Evolutionary conservation across 2,888 invertebrate species (phyloP).

Genomic region (Apamea crenata): DNA sequence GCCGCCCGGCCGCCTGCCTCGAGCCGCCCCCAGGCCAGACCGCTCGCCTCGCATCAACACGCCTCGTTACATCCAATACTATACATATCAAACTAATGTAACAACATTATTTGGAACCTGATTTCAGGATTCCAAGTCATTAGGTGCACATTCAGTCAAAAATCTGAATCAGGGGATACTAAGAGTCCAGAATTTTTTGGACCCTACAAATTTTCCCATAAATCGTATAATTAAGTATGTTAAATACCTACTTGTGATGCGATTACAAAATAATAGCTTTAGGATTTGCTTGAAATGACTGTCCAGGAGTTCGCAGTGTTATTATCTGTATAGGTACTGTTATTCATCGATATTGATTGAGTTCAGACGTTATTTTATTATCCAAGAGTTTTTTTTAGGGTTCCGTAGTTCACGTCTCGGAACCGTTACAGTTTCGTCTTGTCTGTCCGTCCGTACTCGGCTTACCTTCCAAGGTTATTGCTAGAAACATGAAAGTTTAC

Average conservation of each 20-base stretch:
- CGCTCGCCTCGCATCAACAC: constrained; percentile 71
- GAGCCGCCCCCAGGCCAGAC: constrained; percentile 57
- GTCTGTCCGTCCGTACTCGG: no score
- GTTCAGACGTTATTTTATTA: background rate
- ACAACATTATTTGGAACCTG: constrained; percentile 8
- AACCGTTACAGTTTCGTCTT: no score
- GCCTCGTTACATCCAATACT: constrained; percentile 71
- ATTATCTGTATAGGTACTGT: constrained; percentile 15
- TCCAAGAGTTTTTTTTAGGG: constrained; percentile 11
- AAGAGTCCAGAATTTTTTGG: background rate
- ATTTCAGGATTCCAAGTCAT: constrained; percentile 8
- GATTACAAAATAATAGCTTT: background rate
- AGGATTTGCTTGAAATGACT: background rate
- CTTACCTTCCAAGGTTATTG: no score
- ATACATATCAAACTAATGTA: constrained; percentile 27
- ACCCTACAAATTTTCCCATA: background rate
- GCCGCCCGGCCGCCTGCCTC: constrained; percentile 65
- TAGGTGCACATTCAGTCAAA: background rate
- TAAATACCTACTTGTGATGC: background rate
- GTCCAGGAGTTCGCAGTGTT: background rate
- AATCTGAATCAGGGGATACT: background rate
- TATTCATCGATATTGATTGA: constrained; percentile 14
- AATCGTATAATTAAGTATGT: background rate
- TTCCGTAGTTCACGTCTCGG: no score
- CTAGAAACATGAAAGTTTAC: no score